phyloP scores from a whole-genome alignment of 2,797 vertebrate genomes.

The Poliocrania exsul region DNA sequence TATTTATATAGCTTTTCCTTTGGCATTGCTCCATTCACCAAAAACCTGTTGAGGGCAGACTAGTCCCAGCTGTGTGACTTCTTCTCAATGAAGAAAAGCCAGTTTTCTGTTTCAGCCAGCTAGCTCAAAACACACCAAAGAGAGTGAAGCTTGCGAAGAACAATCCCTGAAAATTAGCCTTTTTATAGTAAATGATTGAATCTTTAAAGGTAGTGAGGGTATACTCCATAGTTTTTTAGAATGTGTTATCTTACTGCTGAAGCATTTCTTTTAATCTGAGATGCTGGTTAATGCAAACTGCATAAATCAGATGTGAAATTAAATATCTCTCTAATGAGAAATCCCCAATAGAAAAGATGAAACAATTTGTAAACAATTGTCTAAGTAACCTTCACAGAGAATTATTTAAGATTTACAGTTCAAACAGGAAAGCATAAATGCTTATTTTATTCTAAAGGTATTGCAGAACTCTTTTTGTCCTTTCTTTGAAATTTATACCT shows the following conservation, averaged over 20 bases:
- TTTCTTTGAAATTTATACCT: background rate
- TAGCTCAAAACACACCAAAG: background rate
- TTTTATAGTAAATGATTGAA: background rate
- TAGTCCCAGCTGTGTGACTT: background rate
- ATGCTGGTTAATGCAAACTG: background rate
- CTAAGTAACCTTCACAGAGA: conserved; percentile 8
- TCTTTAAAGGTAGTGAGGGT: background rate
- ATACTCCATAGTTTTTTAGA: background rate
- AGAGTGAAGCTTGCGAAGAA: background rate
- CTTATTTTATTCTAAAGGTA: background rate
- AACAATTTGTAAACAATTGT: background rate
- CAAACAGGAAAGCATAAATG: background rate
- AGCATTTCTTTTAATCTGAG: background rate
- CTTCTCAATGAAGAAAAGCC: background rate
- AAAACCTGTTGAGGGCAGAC: conserved; percentile 17
- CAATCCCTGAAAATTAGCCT: background rate
- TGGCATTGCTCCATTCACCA: background rate
- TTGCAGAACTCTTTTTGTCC: background rate
- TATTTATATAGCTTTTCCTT: background rate
- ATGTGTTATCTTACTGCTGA: background rate
- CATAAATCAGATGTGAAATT: background rate
- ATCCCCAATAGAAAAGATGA: background rate
- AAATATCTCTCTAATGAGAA: background rate
- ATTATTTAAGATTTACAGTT: background rate
- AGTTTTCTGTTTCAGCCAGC: background rate